phyloP scores from a whole-genome alignment of 2,113 vertebrate genomes.

The Dasyprocta punctata region DNA sequence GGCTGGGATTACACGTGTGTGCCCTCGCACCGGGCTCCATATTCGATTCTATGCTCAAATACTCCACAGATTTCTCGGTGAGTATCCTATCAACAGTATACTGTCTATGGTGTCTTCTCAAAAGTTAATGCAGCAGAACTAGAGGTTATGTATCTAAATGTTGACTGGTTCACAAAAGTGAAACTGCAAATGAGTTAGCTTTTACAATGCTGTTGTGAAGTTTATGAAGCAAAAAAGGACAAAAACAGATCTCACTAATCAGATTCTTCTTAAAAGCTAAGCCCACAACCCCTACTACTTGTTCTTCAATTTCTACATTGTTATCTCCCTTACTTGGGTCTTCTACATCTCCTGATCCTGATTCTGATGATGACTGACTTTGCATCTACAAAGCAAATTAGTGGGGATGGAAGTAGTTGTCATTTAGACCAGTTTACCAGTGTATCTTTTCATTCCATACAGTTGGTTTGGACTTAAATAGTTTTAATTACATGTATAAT shows the following conservation, averaged over 20 bases:
- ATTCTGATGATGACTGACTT: slow-evolving; percentile 36
- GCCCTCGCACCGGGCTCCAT: not conserved
- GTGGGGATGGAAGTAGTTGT: slow-evolving; percentile 79
- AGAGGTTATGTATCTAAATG: not conserved
- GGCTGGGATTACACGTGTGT: not conserved
- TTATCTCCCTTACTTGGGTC: not conserved
- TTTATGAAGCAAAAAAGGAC: not conserved
- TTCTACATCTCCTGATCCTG: not conserved
- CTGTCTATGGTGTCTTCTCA: not conserved
- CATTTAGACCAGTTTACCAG: slow-evolving; percentile 82
- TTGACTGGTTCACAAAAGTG: not conserved
- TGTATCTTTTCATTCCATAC: slow-evolving; percentile 76
- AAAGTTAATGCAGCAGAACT: not conserved
- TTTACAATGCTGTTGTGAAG: not conserved
- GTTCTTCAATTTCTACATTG: not conserved
- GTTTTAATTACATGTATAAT: slow-evolving; percentile 79
- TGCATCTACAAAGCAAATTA: slow-evolving; percentile 83
- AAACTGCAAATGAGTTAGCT: not conserved
- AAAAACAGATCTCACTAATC: not conserved
- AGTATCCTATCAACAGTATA: not conserved
- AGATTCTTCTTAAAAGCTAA: not conserved
- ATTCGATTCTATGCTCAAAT: not conserved
- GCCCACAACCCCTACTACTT: not conserved
- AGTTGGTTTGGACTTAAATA: slow-evolving; percentile 75
- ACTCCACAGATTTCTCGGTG: not conserved